Evolutionary conservation across 2,888 invertebrate species (phyloP).

Genomic region (Caenorhabditis afra): DNA sequence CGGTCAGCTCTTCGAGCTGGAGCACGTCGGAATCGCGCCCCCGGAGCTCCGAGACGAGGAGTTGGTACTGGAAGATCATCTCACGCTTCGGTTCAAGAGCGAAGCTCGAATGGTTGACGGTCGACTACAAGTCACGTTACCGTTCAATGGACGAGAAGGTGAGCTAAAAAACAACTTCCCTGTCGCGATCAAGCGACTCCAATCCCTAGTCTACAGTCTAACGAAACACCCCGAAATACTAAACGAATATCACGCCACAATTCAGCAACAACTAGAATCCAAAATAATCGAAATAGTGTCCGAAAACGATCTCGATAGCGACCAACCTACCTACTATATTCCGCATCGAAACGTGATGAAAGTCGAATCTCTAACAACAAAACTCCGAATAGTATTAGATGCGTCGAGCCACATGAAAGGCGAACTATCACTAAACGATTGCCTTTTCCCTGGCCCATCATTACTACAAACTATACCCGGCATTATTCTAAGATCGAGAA

Average conservation of each 20-base stretch:
- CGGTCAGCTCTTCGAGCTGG: too few relatives aligned
- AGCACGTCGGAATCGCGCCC: too few relatives aligned
- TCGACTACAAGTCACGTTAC: not conserved
- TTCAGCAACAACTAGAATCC: slow-evolving; percentile 22
- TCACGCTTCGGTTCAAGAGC: too few relatives aligned
- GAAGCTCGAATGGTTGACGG: too few relatives aligned
- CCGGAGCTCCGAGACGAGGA: too few relatives aligned
- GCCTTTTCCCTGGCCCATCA: slow-evolving; percentile 48
- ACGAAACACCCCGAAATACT: not conserved
- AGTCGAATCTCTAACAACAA: slow-evolving; percentile 34
- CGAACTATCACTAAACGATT: slow-evolving; percentile 59
- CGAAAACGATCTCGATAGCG: not conserved
- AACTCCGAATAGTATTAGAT: slow-evolving; percentile 60
- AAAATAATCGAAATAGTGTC: slow-evolving; percentile 22
- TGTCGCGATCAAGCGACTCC: not conserved
- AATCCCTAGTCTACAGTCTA: not conserved
- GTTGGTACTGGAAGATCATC: too few relatives aligned
- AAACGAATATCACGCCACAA: slow-evolving; percentile 2
- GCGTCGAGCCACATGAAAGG: slow-evolving; percentile 35
- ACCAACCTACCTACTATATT: slow-evolving; percentile 18
- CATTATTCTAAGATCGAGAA: slow-evolving; percentile 53
- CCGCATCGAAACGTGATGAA: slow-evolving; percentile 57
- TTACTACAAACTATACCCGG: slow-evolving; percentile 32
- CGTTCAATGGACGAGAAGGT: not conserved
- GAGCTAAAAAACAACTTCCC: not conserved